Evolutionary conservation across 2,797 vertebrate species (phyloP).

Genomic region (Brachyalestes nurse): DNA sequence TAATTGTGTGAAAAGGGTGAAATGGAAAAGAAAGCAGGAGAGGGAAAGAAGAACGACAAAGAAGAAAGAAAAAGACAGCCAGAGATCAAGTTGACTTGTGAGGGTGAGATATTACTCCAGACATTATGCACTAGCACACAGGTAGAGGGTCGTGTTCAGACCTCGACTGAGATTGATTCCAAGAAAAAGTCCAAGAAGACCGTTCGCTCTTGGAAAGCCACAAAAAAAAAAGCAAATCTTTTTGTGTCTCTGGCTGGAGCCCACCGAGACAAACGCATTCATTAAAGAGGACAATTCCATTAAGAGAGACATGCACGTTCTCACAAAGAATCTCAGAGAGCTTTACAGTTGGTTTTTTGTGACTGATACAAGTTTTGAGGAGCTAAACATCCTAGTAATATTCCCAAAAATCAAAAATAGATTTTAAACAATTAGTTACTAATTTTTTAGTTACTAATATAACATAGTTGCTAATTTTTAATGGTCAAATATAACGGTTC

Average conservation of each 20-base stretch:
- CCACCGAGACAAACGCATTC: neutral
- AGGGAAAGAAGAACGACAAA: conserved; percentile 1
- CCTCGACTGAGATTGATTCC: conserved; percentile 8
- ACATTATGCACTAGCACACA: conserved; percentile 24
- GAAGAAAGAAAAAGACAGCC: neutral
- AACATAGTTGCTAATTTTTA: too few species aligned
- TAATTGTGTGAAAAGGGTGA: conserved; percentile 56
- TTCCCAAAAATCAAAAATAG: too few species aligned
- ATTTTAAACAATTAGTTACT: too few species aligned
- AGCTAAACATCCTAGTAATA: too few species aligned
- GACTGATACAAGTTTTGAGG: too few species aligned
- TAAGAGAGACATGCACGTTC: neutral
- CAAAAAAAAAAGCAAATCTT: too few species aligned
- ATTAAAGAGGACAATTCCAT: neutral
- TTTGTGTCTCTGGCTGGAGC: neutral
- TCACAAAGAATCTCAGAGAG: neutral
- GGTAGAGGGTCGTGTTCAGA: neutral
- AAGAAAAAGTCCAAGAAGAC: neutral
- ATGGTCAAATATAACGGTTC: too few species aligned
- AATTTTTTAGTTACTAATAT: too few species aligned
- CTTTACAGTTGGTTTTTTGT: too few species aligned
- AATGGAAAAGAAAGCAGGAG: conserved; percentile 3
- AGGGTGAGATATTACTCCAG: conserved; percentile 33
- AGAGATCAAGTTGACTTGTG: conserved; percentile 21
- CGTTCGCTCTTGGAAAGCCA: too few species aligned